These are phyloP conservation scores for Intellagama lesueurii DNA, from an alignment of 2,797 vertebrate species.

Conservation along the genomic window DNA sequence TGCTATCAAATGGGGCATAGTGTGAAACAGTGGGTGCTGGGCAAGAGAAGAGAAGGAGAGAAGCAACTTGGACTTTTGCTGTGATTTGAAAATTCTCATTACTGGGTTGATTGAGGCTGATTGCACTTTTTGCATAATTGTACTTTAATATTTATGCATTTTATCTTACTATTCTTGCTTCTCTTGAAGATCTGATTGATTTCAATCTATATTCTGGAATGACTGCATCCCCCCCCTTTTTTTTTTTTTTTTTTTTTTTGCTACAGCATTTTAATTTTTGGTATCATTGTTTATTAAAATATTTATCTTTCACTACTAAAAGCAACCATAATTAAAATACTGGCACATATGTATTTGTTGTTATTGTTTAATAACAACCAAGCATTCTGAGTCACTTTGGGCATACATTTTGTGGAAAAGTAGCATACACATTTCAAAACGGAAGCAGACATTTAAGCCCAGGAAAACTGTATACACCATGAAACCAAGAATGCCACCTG, in stretches of 20 bases:
- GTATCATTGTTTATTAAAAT: not conserved
- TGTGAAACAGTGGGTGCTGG: not conserved
- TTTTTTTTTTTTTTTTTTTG: not conserved
- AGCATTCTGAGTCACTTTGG: not conserved
- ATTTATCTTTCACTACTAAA: not conserved
- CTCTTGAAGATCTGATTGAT: constrained; percentile 1
- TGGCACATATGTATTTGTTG: not conserved
- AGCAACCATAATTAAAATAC: not conserved
- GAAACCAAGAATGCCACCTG: not conserved
- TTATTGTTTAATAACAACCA: not conserved
- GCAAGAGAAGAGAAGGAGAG: not conserved
- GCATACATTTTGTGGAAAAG: not conserved
- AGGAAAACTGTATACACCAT: not conserved
- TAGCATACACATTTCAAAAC: not conserved
- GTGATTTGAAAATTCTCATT: not conserved
- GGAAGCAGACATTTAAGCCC: not conserved
- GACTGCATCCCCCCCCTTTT: not conserved
- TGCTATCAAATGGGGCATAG: not conserved
- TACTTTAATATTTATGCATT: constrained; percentile 17
- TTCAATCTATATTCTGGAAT: not conserved
- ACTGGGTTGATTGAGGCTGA: constrained; percentile 3
- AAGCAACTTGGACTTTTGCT: not conserved
- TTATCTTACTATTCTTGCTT: constrained; percentile 2
- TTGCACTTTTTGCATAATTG: constrained; percentile 26
- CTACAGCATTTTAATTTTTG: not conserved